phyloP scores from a whole-genome alignment of 2,113 vertebrate genomes.

The Entelurus aequoreus region DNA sequence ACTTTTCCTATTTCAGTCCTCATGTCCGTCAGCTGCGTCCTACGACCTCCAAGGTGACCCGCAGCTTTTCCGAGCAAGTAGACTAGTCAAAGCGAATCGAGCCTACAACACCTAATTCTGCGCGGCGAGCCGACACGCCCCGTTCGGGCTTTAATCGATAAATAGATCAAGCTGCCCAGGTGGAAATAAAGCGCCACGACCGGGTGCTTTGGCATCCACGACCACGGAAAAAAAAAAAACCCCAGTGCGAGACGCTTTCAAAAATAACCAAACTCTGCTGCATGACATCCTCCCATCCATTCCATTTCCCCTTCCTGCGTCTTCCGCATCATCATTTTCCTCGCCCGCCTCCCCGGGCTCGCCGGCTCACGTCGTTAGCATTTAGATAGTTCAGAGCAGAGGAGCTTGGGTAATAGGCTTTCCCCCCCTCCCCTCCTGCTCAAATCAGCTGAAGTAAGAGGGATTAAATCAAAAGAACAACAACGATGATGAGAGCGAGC shows the following conservation, averaged over 20 bases:
- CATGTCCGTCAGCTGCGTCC: too few relatives aligned
- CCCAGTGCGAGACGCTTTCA: slow-evolving; percentile 50
- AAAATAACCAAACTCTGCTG: slow-evolving; percentile 62
- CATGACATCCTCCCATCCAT: slow-evolving; percentile 44
- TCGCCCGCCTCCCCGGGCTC: slow-evolving; percentile 24
- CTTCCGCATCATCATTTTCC: slow-evolving; percentile 48
- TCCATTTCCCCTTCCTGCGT: slow-evolving; percentile 29
- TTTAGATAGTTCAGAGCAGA: slow-evolving; percentile 94
- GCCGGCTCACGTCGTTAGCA: slow-evolving; percentile 88
- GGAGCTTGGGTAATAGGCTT: slow-evolving; percentile 84
- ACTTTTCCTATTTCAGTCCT: too few relatives aligned
- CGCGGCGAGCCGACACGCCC: slow-evolving; percentile 13
- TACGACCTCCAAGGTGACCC: slow-evolving; percentile 66
- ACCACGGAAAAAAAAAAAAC: slow-evolving; percentile 40
- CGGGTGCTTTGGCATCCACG: slow-evolving; percentile 63
- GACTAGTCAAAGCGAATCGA: slow-evolving; percentile 54
- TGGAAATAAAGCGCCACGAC: slow-evolving; percentile 58
- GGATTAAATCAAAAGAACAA: slow-evolving; percentile 82
- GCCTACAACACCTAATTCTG: slow-evolving; percentile 30
- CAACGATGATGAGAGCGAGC: slow-evolving; percentile 72
- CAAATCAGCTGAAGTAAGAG: slow-evolving; percentile 78
- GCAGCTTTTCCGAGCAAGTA: slow-evolving; percentile 68
- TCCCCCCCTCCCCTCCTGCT: slow-evolving; percentile 69
- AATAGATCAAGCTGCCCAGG: slow-evolving; percentile 39
- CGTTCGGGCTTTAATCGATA: slow-evolving; percentile 62